A percentile compares a stretch with the other conserved stretches of the same genome.
These are phyloP conservation scores for Desmodus rotundus DNA, from an alignment of 2,113 vertebrate species.

Conservation along the genomic window DNA sequence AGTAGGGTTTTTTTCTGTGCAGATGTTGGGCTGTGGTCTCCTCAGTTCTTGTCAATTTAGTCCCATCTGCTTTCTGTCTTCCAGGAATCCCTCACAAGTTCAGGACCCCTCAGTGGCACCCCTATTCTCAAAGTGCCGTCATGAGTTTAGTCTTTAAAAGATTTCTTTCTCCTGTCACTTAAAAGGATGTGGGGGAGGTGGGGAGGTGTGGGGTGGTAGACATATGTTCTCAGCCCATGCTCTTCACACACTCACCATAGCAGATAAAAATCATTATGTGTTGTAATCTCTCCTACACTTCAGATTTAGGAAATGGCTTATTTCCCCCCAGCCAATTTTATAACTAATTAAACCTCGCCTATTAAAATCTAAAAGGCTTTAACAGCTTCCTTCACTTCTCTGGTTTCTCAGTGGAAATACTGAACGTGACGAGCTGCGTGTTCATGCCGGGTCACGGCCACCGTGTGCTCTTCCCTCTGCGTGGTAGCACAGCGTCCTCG, in stretches of 20 bases:
- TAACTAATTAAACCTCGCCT: not conserved
- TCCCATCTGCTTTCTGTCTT: slow-evolving; percentile 40
- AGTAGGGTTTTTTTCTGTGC: not conserved
- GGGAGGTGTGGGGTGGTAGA: no score
- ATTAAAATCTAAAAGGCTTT: not conserved
- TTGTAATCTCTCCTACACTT: no score
- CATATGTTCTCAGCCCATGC: not conserved
- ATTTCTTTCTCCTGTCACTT: not conserved
- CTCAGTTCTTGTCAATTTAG: not conserved
- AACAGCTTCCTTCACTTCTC: not conserved
- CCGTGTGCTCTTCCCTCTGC: rapidly evolving
- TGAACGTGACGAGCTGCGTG: rapidly evolving
- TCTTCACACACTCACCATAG: rapidly evolving
- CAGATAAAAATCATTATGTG: not conserved
- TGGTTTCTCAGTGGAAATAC: not conserved
- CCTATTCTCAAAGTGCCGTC: not conserved
- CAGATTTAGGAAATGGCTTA: not conserved
- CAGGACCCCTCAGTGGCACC: not conserved
- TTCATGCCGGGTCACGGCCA: rapidly evolving
- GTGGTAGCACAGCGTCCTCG: not conserved
- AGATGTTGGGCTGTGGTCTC: not conserved
- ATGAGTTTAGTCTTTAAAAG: not conserved
- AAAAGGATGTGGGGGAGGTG: not conserved
- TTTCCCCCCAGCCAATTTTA: not conserved
- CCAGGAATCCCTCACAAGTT: not conserved